Evolutionary conservation across 2,888 invertebrate species (phyloP), one percentile per base, ranked within the genome.

Genomic region (Phyllotreta cruciferae): DNA sequence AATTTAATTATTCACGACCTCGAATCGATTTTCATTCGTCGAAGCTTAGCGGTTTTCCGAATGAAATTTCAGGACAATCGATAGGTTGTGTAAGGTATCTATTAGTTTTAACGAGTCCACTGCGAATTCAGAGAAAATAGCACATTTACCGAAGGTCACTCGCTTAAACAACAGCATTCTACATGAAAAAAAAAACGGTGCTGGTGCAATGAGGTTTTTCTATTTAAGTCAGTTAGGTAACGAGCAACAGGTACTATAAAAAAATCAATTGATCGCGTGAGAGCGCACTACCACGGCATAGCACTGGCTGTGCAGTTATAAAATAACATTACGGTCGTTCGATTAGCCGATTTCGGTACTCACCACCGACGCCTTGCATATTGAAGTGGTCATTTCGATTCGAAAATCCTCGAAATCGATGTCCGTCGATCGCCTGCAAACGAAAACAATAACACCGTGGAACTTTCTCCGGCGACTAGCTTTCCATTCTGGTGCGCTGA

Each of bases 321-420:
- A 44, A 38, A 37, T 42, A 9, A 13, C 36, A 38, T 53, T 24
- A 35, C 24, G 24, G 24, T 1, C 24, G 24, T 24, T 24, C 24
- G 24, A 24, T 3, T 24, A 24, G 24, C 24, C 24, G 24, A 42
- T 5, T 42, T 57, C 37, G 6, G 10, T 85, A 85, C 93, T 93
- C 73, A 91, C 81, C 87, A 75, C 75, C 6, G 75, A 73, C 36
- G 72, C 71, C 66, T 75, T 75, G 63, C 75, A 75, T 63, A 75
- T 64, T 34, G 75, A 73, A 63, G 68, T 73, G 60, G 74, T 68
- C 75, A 75, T 75, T 66, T 67, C 67, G 42, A 11, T 39, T 50
- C 36, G 38, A 47, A 14, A 10, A 38, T 56, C 34, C 7, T 54
- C 35, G 34, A 44, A 62, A 41, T 10, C 24, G 37, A 62, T 39